Evolutionary conservation across 2,888 invertebrate genomes (phyloP), one percentile per base, ranked within the genome.

Genomic region (Ariolimax columbianus): DNA sequence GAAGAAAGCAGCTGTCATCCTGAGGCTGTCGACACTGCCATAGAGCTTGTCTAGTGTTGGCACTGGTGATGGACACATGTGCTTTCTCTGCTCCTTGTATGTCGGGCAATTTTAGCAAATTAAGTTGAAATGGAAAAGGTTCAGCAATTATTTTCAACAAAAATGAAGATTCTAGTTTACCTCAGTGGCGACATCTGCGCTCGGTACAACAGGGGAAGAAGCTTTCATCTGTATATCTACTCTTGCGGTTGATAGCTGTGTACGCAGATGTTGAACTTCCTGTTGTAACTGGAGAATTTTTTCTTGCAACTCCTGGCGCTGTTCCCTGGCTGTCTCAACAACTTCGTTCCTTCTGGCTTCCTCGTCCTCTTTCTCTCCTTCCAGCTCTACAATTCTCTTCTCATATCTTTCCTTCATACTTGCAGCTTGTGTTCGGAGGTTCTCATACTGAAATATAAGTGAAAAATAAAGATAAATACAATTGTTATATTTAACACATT

Each of bases 401-500:
- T 93, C 93, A 86, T 92, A 93, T 43, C 89, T 87, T 66, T 93
- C 92, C 85, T 93, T 93, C 93, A 93, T 92, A 11, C 89, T 83
- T 0, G 89, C 87, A 1, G 92, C 93, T 85, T 93, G 93, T n/a
- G 82, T 86, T 38, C 92, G 88, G 47, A 93, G 84, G 72, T 90
- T 91, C 19, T 93, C 93, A 89, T 93, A 93, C 93, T 93, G 89
- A 36, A 40, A 73, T 77, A 77, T 33, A 55, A 7, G 55, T 75
- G 14, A 47, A n/a, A n/a, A n/a, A n/a, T n/a, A n/a, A n/a, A n/a
- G n/a, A n/a, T n/a, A n/a, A n/a, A n/a, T n/a, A n/a, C n/a, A n/a
- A n/a, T n/a, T n/a, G n/a, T n/a, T n/a, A n/a, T n/a, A n/a, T n/a
- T n/a, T n/a, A n/a, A n/a, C n/a, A n/a, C n/a, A n/a, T n/a, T n/a